Percentiles rank a stretch among this genome's conserved stretches.
phyloP scores from a whole-genome alignment of 2,797 vertebrate species.

The Brachymystax lenok region DNA sequence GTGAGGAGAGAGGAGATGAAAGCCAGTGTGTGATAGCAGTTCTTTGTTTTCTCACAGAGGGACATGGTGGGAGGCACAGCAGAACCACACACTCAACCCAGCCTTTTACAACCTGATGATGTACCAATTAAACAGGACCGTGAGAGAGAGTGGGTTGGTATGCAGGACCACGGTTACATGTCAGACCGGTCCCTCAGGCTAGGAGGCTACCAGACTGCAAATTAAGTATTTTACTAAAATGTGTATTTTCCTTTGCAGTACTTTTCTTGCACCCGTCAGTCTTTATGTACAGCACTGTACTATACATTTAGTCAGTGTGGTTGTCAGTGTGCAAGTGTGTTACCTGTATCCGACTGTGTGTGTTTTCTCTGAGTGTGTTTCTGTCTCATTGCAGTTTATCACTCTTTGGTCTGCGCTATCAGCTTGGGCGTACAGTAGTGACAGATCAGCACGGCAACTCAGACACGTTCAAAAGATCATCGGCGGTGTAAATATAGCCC shows the following conservation, averaged over 20 bases:
- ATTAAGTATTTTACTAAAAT: conserved; percentile 18
- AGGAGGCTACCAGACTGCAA: conserved; percentile 37
- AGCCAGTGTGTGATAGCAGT: neutral
- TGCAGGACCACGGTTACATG: conserved; percentile 29
- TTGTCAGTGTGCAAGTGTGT: conserved; percentile 13
- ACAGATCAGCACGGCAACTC: conserved; percentile 56
- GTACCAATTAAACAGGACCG: conserved; percentile 45
- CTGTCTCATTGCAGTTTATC: conserved; percentile 50
- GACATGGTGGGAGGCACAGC: conserved; percentile 19
- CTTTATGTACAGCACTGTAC: neutral
- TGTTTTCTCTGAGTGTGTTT: conserved; percentile 34
- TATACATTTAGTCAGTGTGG: neutral
- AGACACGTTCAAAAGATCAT: conserved; percentile 49
- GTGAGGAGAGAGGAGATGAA: neutral
- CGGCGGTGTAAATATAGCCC: conserved; percentile 69
- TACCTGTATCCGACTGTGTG: neutral
- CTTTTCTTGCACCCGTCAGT: neutral
- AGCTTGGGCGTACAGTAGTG: conserved; percentile 34
- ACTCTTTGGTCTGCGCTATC: conserved; percentile 12
- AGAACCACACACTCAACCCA: conserved; percentile 24
- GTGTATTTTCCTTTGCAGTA: neutral
- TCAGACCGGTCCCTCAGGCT: conserved; percentile 41
- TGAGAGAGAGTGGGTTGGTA: conserved; percentile 24
- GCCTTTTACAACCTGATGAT: conserved; percentile 51
- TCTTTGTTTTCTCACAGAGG: neutral